Evolutionary conservation across 30 jellyfish, hydroid and myxozoan genomes (phyloP).

Genomic region (Aurelia sp.): DNA sequence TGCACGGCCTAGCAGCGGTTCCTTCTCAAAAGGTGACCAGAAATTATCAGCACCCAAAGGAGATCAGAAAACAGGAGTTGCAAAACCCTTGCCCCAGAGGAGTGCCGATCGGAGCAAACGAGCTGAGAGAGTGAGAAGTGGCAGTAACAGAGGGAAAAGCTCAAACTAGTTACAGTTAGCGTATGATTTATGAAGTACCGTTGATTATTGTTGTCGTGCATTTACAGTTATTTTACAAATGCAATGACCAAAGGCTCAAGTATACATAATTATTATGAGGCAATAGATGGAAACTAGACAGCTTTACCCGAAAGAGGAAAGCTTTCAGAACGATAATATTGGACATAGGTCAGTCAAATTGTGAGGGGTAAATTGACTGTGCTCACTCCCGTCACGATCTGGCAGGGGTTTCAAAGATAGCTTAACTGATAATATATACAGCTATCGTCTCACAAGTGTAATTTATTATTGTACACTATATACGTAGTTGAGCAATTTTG

Average conservation of each 20-base stretch:
- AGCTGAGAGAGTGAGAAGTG: conserved; percentile 19
- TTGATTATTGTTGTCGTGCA: conserved; percentile 13
- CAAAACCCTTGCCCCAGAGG: conserved; percentile 22
- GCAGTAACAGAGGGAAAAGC: conserved; percentile 21
- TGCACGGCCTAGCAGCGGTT: not conserved
- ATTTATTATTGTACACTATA: conserved; percentile 48
- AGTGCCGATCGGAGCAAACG: conserved; percentile 28
- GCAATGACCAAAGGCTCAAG: conserved; percentile 23
- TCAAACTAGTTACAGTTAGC: not conserved
- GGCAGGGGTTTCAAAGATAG: not conserved
- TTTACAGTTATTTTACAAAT: conserved; percentile 27
- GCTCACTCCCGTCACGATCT: not conserved
- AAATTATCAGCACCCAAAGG: conserved; percentile 35
- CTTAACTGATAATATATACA: no score
- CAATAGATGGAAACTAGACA: no score
- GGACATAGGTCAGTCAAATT: not conserved
- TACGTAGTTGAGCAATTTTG: conserved; percentile 31
- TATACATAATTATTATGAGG: not conserved
- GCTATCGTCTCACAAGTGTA: conserved; percentile 21
- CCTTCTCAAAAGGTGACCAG: conserved; percentile 37
- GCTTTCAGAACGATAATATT: not conserved
- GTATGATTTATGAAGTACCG: conserved; percentile 4
- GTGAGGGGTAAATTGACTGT: not conserved
- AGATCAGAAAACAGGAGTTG: conserved; percentile 20
- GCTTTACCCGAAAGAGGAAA: not conserved